Evolutionary conservation across 2,797 vertebrate genomes (phyloP), one percentile per base, ranked within the genome.

Genomic region (Neopelma chrysocephalum): DNA sequence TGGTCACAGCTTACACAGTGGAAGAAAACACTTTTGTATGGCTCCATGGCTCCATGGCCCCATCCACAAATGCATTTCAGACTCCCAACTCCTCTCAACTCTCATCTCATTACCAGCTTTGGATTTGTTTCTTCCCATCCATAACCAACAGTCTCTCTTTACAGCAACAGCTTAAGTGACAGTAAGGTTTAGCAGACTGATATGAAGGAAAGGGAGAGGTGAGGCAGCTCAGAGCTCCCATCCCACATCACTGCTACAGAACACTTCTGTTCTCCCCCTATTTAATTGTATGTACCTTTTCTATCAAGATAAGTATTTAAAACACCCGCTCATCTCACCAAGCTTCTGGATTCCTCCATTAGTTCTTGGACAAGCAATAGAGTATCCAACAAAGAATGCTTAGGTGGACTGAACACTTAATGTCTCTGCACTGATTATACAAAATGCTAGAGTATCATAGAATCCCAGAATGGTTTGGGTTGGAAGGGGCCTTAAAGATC

Each of bases 41-140:
- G 34, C 22, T 9, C 6, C 0, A 0, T 11, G 26, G 34, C 22
- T 9, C 6, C 0, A 0, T 4, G 1, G 11, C 12, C 26, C 2
- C 26, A 42, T 50, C 50, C 58, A 23, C 34, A 86, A 83, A 71
- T 4, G 12, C 11, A 45, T 36, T 89, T 85, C 62, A 79, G 70
- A 68, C 13, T 58, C 19, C 15, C 10, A 50, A 7, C 12, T 65
- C 22, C 31, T 51, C 61, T n/a, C 43, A 76, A 12, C 25, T 78
- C 22, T n/a, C 15, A 58, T 40, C 3, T 2, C 1, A 57, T 34
- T 27, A 32, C 8, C 58, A 82, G 45, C 15, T 69, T 93, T 58
- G 40, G 7, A 70, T 79, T 58, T 80, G 12, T 27, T 84, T 76
- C 40, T 70, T 82, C 32, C 16, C 20, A 43, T 32, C 36, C 79